phyloP scores from a whole-genome alignment of 2,888 invertebrate species.

The Ophraella communa region DNA sequence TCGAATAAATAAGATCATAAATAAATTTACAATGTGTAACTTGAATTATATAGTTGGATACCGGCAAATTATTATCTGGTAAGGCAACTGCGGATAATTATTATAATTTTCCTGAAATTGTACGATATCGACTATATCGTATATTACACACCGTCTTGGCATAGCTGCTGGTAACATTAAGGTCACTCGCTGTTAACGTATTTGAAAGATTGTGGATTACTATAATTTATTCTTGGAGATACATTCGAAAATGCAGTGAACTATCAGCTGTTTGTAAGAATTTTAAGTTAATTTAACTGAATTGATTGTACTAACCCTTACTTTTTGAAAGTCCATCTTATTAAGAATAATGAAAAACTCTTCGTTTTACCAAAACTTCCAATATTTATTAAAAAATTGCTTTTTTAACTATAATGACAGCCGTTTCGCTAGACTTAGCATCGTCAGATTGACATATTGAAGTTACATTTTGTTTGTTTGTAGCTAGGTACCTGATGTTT shows the following conservation, averaged over 20 bases:
- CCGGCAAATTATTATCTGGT: not conserved
- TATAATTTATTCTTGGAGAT: constrained; percentile 18
- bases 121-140: constrained; percentile 23
- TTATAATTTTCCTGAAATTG: constrained; percentile 24
- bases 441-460: no score
- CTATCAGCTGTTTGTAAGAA: not conserved
- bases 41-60: not conserved
- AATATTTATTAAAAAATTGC: no score
- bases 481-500: no score
- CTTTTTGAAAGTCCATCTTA: no score
- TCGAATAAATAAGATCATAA: not conserved
- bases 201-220: constrained; percentile 21
- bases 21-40: not conserved
- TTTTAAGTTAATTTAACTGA: not conserved
- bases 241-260: not conserved
- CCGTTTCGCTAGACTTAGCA: no score
- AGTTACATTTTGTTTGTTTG: no score
- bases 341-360: no score
- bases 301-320: no score
- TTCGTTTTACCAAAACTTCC: no score
- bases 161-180: constrained; percentile 19
- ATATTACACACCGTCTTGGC: constrained; percentile 20
- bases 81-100: constrained; percentile 8
- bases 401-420: no score
- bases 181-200: constrained; percentile 15